These are phyloP conservation scores for Siderastrea radians DNA, from an alignment of 92 coral and sea anemone genomes.

Conservation along the genomic window DNA sequence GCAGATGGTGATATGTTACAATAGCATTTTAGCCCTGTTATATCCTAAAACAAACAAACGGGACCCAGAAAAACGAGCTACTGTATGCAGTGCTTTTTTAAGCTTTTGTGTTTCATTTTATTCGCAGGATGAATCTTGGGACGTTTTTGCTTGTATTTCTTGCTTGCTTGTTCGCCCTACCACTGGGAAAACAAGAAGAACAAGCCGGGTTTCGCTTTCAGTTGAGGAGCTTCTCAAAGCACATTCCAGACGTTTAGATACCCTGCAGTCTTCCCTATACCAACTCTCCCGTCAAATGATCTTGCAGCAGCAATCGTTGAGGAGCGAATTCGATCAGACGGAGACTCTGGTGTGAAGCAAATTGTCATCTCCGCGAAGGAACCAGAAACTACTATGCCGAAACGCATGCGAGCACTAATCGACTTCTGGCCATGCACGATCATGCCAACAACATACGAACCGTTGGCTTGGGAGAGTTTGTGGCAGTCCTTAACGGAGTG, in stretches of 20 bases:
- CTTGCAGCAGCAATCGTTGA: slow-evolving; percentile 82
- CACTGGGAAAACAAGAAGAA: not conserved
- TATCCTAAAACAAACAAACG: no score
- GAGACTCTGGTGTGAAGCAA: slow-evolving; percentile 86
- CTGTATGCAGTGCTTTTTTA: no score
- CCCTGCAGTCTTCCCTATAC: not conserved
- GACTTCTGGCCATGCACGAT: slow-evolving; percentile 82
- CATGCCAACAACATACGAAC: slow-evolving; percentile 86
- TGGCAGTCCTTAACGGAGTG: slow-evolving; percentile 89
- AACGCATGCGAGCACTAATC: slow-evolving; percentile 49
- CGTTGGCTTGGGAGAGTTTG: slow-evolving; percentile 90
- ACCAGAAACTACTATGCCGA: slow-evolving; percentile 73
- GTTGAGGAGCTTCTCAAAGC: not conserved
- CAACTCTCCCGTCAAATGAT: slow-evolving; percentile 77
- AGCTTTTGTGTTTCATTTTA: not conserved
- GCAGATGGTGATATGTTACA: no score
- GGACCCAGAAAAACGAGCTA: no score
- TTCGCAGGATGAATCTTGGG: not conserved
- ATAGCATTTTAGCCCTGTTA: no score
- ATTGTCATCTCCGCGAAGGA: slow-evolving; percentile 69
- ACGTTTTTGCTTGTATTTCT: not conserved
- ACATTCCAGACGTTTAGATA: not conserved
- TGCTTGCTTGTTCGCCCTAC: not conserved
- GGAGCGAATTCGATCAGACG: slow-evolving; percentile 85
- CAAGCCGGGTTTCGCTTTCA: not conserved